These are phyloP conservation scores for Elephas maximus DNA, from an alignment of 2,113 vertebrate genomes.

Conservation along the genomic window DNA sequence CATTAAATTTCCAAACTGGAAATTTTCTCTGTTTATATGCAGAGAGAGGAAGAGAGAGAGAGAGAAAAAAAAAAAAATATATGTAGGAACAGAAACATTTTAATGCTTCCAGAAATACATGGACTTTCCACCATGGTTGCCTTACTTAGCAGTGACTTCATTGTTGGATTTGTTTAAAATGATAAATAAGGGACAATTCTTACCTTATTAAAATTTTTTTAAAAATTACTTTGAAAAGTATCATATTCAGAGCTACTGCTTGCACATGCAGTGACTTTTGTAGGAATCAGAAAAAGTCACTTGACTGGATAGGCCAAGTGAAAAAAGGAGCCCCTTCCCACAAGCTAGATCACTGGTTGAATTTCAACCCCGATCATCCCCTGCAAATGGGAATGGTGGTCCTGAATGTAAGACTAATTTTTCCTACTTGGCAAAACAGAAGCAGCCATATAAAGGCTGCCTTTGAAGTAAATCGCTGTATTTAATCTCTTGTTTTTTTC, in stretches of 20 bases:
- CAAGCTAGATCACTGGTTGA: background rate
- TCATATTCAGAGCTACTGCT: background rate
- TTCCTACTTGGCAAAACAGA: background rate
- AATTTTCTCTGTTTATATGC: background rate
- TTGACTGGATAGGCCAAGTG: background rate
- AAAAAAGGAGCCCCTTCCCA: background rate
- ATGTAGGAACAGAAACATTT: background rate
- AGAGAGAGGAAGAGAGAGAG: too few relatives aligned
- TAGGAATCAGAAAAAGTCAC: background rate
- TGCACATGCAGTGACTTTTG: background rate
- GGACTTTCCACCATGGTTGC: background rate
- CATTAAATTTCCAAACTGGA: background rate
- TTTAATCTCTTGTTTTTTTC: background rate
- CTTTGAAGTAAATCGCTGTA: background rate
- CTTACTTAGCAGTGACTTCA: background rate
- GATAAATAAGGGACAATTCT: background rate
- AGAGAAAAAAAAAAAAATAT: too few relatives aligned
- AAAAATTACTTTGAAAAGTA: background rate
- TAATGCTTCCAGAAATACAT: conserved; percentile 19
- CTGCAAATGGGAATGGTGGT: rapidly evolving
- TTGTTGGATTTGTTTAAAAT: conserved; percentile 8
- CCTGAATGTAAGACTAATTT: background rate
- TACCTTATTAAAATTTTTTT: background rate
- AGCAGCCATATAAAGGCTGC: background rate
- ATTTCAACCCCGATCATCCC: background rate